Evolutionary conservation across 2,113 vertebrate species (phyloP).

Genomic region (Pan paniscus): DNA sequence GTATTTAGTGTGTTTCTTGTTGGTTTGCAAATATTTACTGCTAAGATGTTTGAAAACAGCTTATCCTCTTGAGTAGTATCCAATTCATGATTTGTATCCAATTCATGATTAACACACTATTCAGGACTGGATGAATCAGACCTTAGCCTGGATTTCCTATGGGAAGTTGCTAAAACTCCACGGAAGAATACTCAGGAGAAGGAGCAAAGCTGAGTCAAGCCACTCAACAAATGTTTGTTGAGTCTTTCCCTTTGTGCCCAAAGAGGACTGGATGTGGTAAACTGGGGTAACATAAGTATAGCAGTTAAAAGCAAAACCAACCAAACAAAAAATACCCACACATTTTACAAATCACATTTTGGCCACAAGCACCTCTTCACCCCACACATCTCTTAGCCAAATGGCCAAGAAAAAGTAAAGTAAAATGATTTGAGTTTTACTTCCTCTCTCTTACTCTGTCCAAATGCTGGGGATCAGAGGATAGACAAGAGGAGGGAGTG

Average conservation of each 20-base stretch:
- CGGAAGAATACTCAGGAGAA: not conserved
- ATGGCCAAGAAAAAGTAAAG: not conserved
- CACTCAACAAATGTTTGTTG: conserved; percentile 24
- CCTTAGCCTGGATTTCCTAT: not conserved
- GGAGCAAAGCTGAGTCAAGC: not conserved
- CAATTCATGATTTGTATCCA: not conserved
- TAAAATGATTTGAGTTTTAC: conserved; percentile 41
- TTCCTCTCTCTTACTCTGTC: conserved; percentile 31
- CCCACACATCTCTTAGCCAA: not conserved
- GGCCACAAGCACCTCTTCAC: not conserved
- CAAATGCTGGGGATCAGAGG: not conserved
- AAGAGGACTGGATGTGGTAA: conserved; percentile 50
- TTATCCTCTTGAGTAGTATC: not conserved
- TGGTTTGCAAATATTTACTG: not conserved
- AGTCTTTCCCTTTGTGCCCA: conserved; percentile 31
- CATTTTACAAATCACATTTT: not conserved
- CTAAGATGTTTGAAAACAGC: conserved; percentile 4
- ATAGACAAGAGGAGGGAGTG: not conserved
- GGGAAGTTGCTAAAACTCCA: not conserved
- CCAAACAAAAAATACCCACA: not conserved
- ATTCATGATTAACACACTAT: not conserved
- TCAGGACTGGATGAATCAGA: not conserved
- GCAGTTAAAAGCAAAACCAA: conserved; percentile 16
- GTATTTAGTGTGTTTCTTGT: not conserved
- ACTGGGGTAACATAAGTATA: not conserved